Evolutionary conservation across 2,888 invertebrate genomes (phyloP).

Genomic region (Argynnis bischoffii): DNA sequence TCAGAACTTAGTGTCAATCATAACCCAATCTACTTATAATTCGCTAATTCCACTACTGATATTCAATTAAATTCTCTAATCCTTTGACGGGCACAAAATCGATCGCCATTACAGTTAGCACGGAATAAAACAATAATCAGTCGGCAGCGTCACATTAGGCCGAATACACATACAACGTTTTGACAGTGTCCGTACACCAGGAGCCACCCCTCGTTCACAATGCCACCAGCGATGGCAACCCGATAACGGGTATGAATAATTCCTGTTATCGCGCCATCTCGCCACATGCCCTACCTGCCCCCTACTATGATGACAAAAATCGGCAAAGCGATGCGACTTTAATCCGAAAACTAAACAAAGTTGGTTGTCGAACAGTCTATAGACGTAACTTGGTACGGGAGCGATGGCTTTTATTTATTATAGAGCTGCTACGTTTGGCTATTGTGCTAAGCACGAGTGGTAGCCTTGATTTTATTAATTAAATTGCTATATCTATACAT

Average conservation of each 20-base stretch:
- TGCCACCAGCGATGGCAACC: slow-evolving; percentile 76
- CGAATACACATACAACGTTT: slow-evolving; percentile 71
- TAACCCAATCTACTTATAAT: slow-evolving; percentile 1
- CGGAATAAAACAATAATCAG: slow-evolving; percentile 69
- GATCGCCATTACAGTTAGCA: slow-evolving; percentile 21
- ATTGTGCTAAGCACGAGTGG: slow-evolving; percentile 70
- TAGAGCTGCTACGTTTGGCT: slow-evolving; percentile 69
- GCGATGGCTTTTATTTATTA: slow-evolving; percentile 74
- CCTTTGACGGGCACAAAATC: slow-evolving; percentile 16
- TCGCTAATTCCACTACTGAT: slow-evolving; percentile 3
- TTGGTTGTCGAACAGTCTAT: slow-evolving; percentile 36
- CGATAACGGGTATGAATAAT: slow-evolving; percentile 82
- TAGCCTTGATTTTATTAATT: slow-evolving; percentile 65
- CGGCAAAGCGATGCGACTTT: slow-evolving; percentile 51
- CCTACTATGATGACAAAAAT: slow-evolving; percentile 65
- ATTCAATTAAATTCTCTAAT: slow-evolving; percentile 21
- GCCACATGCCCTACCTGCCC: slow-evolving; percentile 82
- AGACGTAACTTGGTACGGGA: slow-evolving; percentile 56
- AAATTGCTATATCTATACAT: background rate
- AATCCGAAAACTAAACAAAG: slow-evolving; percentile 43
- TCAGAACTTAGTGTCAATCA: background rate
- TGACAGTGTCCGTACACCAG: slow-evolving; percentile 74
- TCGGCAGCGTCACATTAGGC: slow-evolving; percentile 68
- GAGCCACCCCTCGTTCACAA: slow-evolving; percentile 79
- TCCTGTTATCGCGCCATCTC: slow-evolving; percentile 80